These are phyloP conservation scores for Tetragonisca angustula DNA, from an alignment of 2,888 invertebrate species.

Conservation along the genomic window DNA sequence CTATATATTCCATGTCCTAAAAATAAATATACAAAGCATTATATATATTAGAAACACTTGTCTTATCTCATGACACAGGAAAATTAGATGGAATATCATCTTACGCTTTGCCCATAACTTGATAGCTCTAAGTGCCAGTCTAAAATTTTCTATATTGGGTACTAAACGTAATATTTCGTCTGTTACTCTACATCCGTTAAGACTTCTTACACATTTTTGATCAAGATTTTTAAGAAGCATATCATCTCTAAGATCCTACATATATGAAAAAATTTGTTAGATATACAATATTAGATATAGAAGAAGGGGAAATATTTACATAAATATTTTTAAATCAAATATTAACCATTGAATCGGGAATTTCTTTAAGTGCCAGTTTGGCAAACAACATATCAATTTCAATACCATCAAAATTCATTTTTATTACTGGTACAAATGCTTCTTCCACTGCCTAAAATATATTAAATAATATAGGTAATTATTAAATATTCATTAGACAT, in stretches of 20 bases:
- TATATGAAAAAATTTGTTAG: slow-evolving; percentile 34
- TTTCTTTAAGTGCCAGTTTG: slow-evolving; percentile 96
- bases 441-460: slow-evolving; percentile 95
- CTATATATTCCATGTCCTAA: slow-evolving; percentile 98
- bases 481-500: not conserved
- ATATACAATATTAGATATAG: not conserved
- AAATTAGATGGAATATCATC: slow-evolving; percentile 77
- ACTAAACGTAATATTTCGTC: slow-evolving; percentile 98
- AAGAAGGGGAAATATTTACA: not conserved
- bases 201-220: slow-evolving; percentile 97
- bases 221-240: slow-evolving; percentile 96
- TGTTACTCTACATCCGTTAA: slow-evolving; percentile 99
- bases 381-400: slow-evolving; percentile 99
- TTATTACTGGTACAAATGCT: slow-evolving; percentile 99
- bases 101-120: slow-evolving; percentile 99
- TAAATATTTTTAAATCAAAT: slow-evolving; percentile 7
- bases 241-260: slow-evolving; percentile 94
- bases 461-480: slow-evolving; percentile 45
- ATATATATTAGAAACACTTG: not conserved
- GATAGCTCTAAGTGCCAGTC: slow-evolving; percentile 96
- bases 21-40: slow-evolving; percentile 71
- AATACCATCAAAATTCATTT: slow-evolving; percentile 99
- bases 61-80: not conserved
- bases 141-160: slow-evolving; percentile 97
- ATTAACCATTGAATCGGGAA: slow-evolving; percentile 90